Evolutionary conservation across 2,888 invertebrate genomes (phyloP).

Genomic region (Colletes collaris): DNA sequence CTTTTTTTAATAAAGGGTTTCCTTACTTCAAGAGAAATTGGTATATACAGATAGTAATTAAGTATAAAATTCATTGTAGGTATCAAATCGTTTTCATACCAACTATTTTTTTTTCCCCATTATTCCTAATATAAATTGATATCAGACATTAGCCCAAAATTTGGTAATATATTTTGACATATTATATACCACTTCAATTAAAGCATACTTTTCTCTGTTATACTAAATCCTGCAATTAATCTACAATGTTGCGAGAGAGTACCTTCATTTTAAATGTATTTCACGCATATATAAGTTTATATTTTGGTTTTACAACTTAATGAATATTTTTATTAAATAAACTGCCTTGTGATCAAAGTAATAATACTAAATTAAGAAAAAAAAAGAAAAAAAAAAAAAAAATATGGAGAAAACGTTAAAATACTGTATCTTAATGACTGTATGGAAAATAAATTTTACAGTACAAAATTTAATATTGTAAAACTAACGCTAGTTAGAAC

Average conservation of each 20-base stretch:
- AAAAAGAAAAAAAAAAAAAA: background rate
- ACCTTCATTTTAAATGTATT: conserved; percentile 16
- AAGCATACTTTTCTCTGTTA: conserved; percentile 22
- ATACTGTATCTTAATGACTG: conserved; percentile 16
- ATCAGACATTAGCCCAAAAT: conserved; percentile 2
- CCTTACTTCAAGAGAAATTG: conserved; percentile 19
- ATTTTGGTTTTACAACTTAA: conserved; percentile 10
- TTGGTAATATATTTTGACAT: conserved; percentile 24
- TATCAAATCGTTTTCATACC: conserved; percentile 12
- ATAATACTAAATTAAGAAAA: conserved; percentile 16
- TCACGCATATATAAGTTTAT: conserved; percentile 10
- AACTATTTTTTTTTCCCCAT: background rate
- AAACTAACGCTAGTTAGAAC: background rate
- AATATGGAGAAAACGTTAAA: background rate
- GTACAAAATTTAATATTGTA: background rate
- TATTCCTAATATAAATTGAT: conserved; percentile 22
- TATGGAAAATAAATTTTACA: conserved; percentile 14
- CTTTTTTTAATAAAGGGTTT: conserved; percentile 4
- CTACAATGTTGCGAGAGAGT: conserved; percentile 2
- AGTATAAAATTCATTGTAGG: conserved; percentile 31
- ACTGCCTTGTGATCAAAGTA: conserved; percentile 5
- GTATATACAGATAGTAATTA: conserved; percentile 41
- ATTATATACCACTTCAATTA: conserved; percentile 22
- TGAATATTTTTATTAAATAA: conserved; percentile 18
- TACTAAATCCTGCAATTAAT: conserved; percentile 17